Conservation (phyloP, 2,113 vertebrate species). For the Scatophagus argus region DNA sequence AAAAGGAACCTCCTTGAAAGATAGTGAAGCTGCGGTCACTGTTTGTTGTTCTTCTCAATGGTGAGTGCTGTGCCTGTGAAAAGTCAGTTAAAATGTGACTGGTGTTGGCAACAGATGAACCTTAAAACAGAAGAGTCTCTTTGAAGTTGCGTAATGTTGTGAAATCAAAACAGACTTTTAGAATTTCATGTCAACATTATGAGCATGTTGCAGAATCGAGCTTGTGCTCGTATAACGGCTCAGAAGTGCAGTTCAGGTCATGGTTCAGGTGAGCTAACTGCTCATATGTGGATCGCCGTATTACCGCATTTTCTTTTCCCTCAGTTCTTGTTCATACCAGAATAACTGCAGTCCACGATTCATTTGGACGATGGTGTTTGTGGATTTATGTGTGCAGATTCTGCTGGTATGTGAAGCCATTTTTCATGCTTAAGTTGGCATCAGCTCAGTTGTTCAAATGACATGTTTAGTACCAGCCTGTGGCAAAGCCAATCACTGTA, state of each 20-base stretch:
- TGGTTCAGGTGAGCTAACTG: background rate
- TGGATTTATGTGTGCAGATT: background rate
- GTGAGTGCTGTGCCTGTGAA: background rate
- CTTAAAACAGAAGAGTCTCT: background rate
- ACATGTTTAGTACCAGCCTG: slow-evolving; percentile 3
- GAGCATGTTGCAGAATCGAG: background rate
- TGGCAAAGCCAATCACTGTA: slow-evolving; percentile 26
- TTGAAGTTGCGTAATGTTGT: background rate
- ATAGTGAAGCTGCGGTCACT: slow-evolving; percentile 18
- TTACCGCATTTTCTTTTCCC: background rate
- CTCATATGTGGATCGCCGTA: background rate
- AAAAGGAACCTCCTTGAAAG: slow-evolving; percentile 18
- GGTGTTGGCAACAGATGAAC: slow-evolving; percentile 31
- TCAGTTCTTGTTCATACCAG: background rate
- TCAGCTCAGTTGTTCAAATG: background rate
- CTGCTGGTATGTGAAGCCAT: background rate
- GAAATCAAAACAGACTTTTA: background rate
- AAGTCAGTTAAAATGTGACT: slow-evolving; percentile 28
- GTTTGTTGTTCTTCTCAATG: background rate
- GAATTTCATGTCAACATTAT: background rate
- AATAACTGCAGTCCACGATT: background rate
- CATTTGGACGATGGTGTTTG: background rate
- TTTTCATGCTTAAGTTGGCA: background rate
- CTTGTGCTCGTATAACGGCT: background rate
- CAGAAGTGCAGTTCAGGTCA: background rate